Percentiles rank a stretch among this genome's conserved stretches.
Evolutionary conservation across 2,888 invertebrate genomes (phyloP).

Genomic region (Pammene fasciana): DNA sequence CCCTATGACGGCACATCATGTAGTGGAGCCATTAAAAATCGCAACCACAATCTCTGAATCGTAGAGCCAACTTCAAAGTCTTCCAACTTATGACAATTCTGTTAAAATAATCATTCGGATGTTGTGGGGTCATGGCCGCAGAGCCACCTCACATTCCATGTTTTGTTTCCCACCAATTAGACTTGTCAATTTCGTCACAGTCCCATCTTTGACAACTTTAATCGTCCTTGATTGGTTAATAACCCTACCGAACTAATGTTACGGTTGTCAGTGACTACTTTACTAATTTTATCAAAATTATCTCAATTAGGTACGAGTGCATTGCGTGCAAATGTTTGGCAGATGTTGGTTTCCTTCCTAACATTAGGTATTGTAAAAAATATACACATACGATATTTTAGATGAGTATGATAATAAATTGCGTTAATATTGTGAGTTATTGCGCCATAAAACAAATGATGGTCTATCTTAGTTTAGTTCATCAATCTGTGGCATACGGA

Average conservation of each 20-base stretch:
- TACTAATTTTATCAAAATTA: slow-evolving; percentile 22
- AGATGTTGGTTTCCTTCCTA: slow-evolving; percentile 3
- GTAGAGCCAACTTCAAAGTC: too few relatives aligned
- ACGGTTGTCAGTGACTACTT: slow-evolving; percentile 12
- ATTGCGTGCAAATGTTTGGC: slow-evolving; percentile 1
- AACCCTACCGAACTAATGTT: slow-evolving; percentile 6
- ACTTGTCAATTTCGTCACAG: slow-evolving; percentile 23
- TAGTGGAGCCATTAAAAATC: too few relatives aligned
- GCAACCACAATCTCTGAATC: too few relatives aligned
- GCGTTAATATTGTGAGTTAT: neutral
- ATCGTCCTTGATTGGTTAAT: slow-evolving; percentile 31
- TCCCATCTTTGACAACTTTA: slow-evolving; percentile 26
- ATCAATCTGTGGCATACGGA: slow-evolving; percentile 21
- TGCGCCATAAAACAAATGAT: slow-evolving; percentile 22
- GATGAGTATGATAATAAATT: neutral
- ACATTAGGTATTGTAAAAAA: neutral
- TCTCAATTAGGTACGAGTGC: slow-evolving; percentile 16
- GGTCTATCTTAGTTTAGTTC: neutral
- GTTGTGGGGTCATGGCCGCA: slow-evolving; percentile 10
- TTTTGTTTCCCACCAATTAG: slow-evolving; percentile 30
- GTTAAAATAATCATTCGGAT: neutral
- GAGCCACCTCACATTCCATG: slow-evolving; percentile 2
- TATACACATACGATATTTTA: neutral
- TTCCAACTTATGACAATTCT: too few relatives aligned
- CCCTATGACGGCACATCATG: too few relatives aligned